A percentile compares a stretch with the other conserved stretches of the same genome.
These are phyloP conservation scores for Tiaroga cobitis DNA, from an alignment of 2,797 vertebrate genomes.

Conservation along the genomic window DNA sequence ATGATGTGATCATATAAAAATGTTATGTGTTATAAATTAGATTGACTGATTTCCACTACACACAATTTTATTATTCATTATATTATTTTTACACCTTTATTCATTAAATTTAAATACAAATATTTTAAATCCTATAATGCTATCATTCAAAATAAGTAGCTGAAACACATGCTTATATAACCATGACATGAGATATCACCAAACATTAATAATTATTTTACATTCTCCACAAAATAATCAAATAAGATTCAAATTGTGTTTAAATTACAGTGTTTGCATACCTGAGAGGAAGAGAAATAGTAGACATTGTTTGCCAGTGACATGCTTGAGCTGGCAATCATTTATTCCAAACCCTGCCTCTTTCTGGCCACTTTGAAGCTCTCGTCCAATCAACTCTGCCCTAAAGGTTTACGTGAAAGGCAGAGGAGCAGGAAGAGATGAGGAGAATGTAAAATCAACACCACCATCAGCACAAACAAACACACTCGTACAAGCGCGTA, in stretches of 20 bases:
- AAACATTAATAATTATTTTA: background rate
- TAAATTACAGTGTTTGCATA: constrained; percentile 3
- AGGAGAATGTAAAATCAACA: constrained; percentile 70
- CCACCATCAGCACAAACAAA: constrained; percentile 53
- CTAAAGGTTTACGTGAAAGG: constrained; percentile 70
- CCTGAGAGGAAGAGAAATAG: background rate
- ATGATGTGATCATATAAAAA: background rate
- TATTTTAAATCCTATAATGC: background rate
- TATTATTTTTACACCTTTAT: background rate
- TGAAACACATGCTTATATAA: background rate
- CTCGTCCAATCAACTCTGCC: constrained; percentile 68
- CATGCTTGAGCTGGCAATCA: constrained; percentile 52
- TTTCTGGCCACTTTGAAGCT: constrained; percentile 55
- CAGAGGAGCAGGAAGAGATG: constrained; percentile 74
- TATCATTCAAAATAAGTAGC: background rate
- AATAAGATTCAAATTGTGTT: background rate
- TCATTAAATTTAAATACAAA: background rate
- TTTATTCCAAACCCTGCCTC: constrained; percentile 48
- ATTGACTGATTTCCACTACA: background rate
- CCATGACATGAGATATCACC: background rate
- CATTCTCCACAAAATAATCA: background rate
- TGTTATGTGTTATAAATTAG: background rate
- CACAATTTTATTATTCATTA: background rate
- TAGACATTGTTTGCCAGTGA: constrained; percentile 22
- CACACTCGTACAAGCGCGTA: constrained; percentile 54